Base-by-base conservation (phyloP, 2,888 invertebrate species). In the Tiliacea citrago region DNA sequence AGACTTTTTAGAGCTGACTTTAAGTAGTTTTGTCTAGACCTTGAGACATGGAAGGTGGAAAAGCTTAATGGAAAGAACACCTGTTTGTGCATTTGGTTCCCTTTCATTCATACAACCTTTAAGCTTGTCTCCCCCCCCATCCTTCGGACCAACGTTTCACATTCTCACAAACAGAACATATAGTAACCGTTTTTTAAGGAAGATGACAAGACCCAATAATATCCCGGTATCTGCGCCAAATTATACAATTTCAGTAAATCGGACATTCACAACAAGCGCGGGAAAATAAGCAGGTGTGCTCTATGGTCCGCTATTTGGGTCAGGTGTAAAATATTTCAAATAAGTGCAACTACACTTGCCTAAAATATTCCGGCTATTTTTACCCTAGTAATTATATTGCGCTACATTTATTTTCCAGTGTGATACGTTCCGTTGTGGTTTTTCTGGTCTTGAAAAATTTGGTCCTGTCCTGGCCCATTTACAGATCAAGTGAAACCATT, bases 251-350 rank as follows among this genome's bases (percentile, higher is more conserved):
- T 24, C 29, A 65, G 49, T 51, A 62, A 62, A 62, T 16, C 9
- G 8, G 39, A 24, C 42, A 49, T 65, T 12, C 5, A 18, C 9
- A 21, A 51, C 16, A 61, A 35, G 47, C 63, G 63, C 69, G 53
- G 65, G 70, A 76, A 60, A 70, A 49, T 60, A 39, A 39, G 18
- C 76, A 77, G n/a, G 13, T 49, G 62, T 57, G 21, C 70, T 58
- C 75, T 77, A 75, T 76, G 58, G 63, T 51, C 65, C 12, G 16
- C 77, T 77, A 65, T 76, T 39, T 60, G 29, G 29, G 29, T 29
- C 29, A 29, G 29, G 29, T 2, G 29, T 29, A 29, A 29, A 29
- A 29, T 29, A 29, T 29, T 29, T 29, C 1, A 29, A 3, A 29
- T 3, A 29, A 29, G 29, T 29, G 29, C 29, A 29, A 29, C 3